A percentile compares a stretch with the other conserved stretches of the same genome.
phyloP scores from a whole-genome alignment of 2,113 vertebrate genomes.

The Vulpes lagopus region DNA sequence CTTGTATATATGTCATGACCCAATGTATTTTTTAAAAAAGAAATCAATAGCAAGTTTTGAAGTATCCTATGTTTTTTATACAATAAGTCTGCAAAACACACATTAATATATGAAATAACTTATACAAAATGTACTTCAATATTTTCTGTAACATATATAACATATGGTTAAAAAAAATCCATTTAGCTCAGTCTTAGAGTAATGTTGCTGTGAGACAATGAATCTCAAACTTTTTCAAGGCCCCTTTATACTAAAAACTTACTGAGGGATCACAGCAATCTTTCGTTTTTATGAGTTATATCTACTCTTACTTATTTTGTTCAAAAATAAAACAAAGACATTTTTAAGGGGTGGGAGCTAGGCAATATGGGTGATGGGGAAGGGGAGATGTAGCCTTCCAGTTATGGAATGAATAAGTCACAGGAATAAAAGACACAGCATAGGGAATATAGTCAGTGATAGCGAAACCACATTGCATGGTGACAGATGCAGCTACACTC shows the following conservation, averaged over 20 bases:
- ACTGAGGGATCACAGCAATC: neutral
- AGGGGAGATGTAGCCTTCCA: neutral
- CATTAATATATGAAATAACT: neutral
- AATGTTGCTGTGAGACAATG: neutral
- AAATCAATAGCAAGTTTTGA: neutral
- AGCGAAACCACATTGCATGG: neutral
- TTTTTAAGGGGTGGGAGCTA: neutral
- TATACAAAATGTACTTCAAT: neutral
- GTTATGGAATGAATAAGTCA: neutral
- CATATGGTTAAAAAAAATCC: neutral
- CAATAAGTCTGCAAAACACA: neutral
- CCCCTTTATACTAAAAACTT: neutral
- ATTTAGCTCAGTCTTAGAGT: neutral
- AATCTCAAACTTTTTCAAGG: neutral
- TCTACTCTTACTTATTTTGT: neutral
- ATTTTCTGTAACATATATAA: neutral
- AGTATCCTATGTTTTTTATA: conserved; percentile 4
- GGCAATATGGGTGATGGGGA: neutral
- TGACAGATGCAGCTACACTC: neutral
- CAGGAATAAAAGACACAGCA: neutral
- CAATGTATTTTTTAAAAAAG: conserved; percentile 15
- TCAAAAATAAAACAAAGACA: neutral
- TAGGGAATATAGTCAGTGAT: neutral
- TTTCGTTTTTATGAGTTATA: neutral
- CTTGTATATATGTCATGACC: neutral